These are phyloP conservation scores for Cygnus olor DNA, from an alignment of 2,797 vertebrate species.

Conservation along the genomic window DNA sequence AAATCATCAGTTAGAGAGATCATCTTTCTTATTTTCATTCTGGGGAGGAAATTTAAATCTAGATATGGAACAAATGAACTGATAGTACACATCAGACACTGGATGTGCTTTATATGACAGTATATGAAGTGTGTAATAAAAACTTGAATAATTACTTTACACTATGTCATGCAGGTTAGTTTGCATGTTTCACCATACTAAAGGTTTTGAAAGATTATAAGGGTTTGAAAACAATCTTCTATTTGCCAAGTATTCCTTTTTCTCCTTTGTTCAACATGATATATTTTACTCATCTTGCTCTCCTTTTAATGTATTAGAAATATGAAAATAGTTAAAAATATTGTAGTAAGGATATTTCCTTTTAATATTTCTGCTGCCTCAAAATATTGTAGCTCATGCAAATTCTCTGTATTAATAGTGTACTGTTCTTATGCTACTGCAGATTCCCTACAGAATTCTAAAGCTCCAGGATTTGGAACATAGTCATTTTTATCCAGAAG, in stretches of 20 bases:
- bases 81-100: not conserved
- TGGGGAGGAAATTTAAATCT: not conserved
- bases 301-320: not conserved
- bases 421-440: not conserved
- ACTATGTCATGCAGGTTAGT: not conserved
- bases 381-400: not conserved
- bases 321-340: not conserved
- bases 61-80: not conserved
- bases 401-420: not conserved
- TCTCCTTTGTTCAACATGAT: not conserved
- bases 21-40: not conserved
- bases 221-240: not conserved
- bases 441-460: not conserved
- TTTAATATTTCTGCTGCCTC: not conserved
- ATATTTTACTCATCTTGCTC: not conserved
- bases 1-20: not conserved
- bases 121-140: not conserved
- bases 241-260: not conserved
- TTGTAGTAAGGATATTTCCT: not conserved
- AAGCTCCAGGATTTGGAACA: not conserved
- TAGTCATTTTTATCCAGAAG: not conserved
- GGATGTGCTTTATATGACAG: not conserved
- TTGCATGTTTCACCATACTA: not conserved
- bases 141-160: not conserved
- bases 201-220: not conserved